phyloP scores from a whole-genome alignment of 2,113 vertebrate genomes.

The Australoheros scitulus region DNA sequence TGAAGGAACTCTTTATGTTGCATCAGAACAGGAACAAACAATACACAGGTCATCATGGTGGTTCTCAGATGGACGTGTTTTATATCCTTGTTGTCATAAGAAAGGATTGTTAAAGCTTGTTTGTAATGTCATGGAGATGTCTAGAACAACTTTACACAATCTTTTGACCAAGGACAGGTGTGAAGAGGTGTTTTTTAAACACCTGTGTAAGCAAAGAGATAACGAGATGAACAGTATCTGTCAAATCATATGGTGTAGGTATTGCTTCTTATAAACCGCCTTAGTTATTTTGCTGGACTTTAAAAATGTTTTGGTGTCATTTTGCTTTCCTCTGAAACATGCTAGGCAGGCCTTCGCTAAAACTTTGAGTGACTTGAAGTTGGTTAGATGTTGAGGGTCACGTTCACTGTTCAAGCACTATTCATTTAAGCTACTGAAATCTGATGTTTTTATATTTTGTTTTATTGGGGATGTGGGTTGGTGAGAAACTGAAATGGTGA shows the following conservation, averaged over 20 bases:
- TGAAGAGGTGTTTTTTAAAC: constrained; percentile 65
- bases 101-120: constrained; percentile 84
- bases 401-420: constrained; percentile 85
- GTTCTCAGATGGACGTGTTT: constrained; percentile 89
- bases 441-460: constrained; percentile 63
- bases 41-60: constrained; percentile 85
- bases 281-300: constrained; percentile 87
- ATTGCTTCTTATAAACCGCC: constrained; percentile 85
- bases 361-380: constrained; percentile 82
- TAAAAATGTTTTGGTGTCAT: constrained; percentile 85
- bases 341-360: constrained; percentile 79
- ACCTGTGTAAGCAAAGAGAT: constrained; percentile 70
- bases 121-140: constrained; percentile 80
- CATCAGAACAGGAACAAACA: constrained; percentile 84
- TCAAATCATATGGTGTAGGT: constrained; percentile 86
- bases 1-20: constrained; percentile 91
- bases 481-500: constrained; percentile 55
- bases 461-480: constrained; percentile 67
- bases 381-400: constrained; percentile 71
- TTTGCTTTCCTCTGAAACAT: constrained; percentile 88
- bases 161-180: constrained; percentile 74
- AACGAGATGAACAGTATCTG: constrained; percentile 80
- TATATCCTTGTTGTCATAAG: constrained; percentile 84
- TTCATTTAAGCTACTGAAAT: constrained; percentile 89
- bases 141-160: constrained; percentile 82